phyloP scores from a whole-genome alignment of 2,888 invertebrate genomes.

The Parthenolecanium corni region DNA sequence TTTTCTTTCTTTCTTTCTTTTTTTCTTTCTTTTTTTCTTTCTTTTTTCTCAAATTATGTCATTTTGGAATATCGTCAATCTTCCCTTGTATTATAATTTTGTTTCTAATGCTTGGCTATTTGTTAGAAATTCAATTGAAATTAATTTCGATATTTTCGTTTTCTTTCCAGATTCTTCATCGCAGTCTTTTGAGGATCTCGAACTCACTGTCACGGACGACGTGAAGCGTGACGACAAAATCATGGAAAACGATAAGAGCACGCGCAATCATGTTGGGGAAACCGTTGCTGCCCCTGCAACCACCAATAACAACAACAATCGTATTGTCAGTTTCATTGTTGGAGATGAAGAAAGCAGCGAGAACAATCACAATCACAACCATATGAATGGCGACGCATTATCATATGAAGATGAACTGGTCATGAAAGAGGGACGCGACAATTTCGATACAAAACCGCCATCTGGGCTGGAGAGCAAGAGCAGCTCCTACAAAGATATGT shows the following conservation, averaged over 20 bases:
- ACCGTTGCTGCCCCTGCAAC: background rate
- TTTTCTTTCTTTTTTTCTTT: no score
- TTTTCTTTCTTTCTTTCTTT: no score
- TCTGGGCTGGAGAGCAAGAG: conserved; percentile 31
- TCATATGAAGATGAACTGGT: conserved; percentile 2
- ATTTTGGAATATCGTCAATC: no score
- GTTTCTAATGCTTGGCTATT: background rate
- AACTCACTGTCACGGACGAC: background rate
- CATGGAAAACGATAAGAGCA: conserved; percentile 15
- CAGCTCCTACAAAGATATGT: conserved; percentile 36
- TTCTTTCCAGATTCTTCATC: conserved; percentile 8
- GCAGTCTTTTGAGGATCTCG: conserved; percentile 10
- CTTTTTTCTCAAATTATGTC: no score
- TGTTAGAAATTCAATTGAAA: background rate
- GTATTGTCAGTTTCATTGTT: conserved; percentile 30
- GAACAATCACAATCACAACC: conserved; percentile 4
- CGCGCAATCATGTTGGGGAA: conserved; percentile 11
- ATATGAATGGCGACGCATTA: conserved; percentile 22
- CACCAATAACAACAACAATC: background rate
- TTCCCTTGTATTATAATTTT: no score
- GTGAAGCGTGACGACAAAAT: background rate
- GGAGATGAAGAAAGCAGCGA: conserved; percentile 30
- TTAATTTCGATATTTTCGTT: background rate
- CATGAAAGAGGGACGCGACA: conserved; percentile 13
- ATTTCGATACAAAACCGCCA: conserved; percentile 24